Evolutionary conservation across 2,888 invertebrate species (phyloP), one percentile per base, ranked within the genome.

Genomic region (Ariolimax columbianus): DNA sequence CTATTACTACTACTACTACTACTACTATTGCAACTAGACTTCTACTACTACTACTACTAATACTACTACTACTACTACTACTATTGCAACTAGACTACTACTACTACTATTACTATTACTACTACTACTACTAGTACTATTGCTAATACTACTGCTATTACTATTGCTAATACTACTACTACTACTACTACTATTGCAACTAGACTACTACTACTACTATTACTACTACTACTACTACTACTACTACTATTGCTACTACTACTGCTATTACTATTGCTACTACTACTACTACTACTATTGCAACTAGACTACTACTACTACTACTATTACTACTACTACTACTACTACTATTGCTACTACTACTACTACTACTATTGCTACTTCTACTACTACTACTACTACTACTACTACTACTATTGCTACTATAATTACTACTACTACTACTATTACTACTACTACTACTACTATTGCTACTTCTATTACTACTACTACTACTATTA

Each of bases 1-100:
- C 51, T 51, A 51, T 30, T 51, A 77, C 51, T 51, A 77, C 51
- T 47, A 77, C 77, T 51, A 77, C 77, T n/a, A 66, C 66, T 7
- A 66, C n/a, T 33, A 66, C 66, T 66, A 66, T 30, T 66, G 14
- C 59, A 6, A 59, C 59, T 6, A 59, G 26, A 6, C 59, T 59
- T 23, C 9, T 6, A 59, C 59, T 23, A 59, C 59, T n/a, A 59
- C 59, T 59, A 59, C 59, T 23, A 59, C 59, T n/a, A 59, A 9
- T 59, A 59, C 59, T 59, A n/a, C 59, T n/a, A 59, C 59, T n/a
- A 59, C 59, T 23, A 59, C 59, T 6, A 59, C 9, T 59, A 59
- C 59, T n/a, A 59, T 23, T n/a, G 47, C 47, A 47, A 47, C 7
- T 11, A 7, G 7, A 47, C 47, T 14, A 47, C 47, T 47, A 47